Evolutionary conservation across 2,113 vertebrate species (phyloP).

Genomic region (Erinaceus europaeus): DNA sequence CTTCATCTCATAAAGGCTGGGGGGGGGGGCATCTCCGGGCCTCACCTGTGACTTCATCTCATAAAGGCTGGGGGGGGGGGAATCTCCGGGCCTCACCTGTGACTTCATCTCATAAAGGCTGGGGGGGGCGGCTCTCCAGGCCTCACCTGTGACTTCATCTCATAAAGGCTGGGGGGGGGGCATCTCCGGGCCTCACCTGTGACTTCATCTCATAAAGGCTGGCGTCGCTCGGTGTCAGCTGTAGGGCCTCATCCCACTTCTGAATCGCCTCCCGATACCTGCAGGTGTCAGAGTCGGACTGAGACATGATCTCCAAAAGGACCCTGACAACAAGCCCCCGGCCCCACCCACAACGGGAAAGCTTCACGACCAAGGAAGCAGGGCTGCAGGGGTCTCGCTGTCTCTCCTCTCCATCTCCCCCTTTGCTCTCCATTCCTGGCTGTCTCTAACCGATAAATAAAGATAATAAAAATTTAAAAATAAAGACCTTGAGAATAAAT

Average conservation of each 20-base stretch:
- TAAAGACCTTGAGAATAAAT: constrained; percentile 10
- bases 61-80: constrained; percentile 91
- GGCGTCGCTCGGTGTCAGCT: constrained; percentile 93
- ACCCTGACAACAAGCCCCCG: too few species aligned
- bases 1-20: constrained; percentile 96
- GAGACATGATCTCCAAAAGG: too few species aligned
- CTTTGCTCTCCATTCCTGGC: too few species aligned
- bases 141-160: constrained; percentile 98
- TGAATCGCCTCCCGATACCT: constrained; percentile 93
- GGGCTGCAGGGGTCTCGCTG: too few species aligned
- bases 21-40: too few species aligned
- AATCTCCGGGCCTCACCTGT: constrained; percentile 92
- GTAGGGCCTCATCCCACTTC: constrained; percentile 96
- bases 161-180: constrained; percentile 92
- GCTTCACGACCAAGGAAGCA: too few species aligned
- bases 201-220: constrained; percentile 97
- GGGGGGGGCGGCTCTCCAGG: too few species aligned
- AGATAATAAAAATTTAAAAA: too few species aligned
- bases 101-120: constrained; percentile 97
- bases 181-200: constrained; percentile 92
- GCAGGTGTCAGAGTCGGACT: constrained; percentile 63
- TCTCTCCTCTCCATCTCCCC: too few species aligned
- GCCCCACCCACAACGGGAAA: too few species aligned
- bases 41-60: constrained; percentile 99
- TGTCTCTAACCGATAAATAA: too few species aligned